Conservation (phyloP, 2,797 vertebrate genomes). For the Liasis olivaceus region DNA sequence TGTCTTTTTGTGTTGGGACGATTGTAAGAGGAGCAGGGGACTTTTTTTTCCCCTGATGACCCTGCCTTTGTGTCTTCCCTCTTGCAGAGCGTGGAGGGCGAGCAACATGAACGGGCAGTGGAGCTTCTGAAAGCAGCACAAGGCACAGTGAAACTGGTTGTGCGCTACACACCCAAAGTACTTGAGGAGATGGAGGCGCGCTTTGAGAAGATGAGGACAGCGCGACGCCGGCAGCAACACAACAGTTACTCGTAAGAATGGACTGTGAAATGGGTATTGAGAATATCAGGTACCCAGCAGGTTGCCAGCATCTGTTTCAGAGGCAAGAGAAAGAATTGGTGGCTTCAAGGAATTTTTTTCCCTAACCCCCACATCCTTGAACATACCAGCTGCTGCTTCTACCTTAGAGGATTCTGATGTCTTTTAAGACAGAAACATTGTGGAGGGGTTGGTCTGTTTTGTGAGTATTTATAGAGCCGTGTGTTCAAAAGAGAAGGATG, state of each 20-base stretch:
- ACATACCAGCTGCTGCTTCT: background rate
- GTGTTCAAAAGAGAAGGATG: background rate
- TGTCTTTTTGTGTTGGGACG: background rate
- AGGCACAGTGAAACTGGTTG: conserved; percentile 89
- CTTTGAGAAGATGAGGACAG: conserved; percentile 92
- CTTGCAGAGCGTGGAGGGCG: conserved; percentile 87
- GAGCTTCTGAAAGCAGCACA: conserved; percentile 92
- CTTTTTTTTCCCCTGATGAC: too few species aligned
- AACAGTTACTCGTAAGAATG: conserved; percentile 88
- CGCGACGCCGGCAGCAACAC: conserved; percentile 89
- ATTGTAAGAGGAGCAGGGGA: background rate
- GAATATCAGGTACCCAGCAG: background rate
- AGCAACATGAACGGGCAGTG: conserved; percentile 92
- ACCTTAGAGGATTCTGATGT: background rate
- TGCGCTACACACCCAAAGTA: conserved; percentile 90
- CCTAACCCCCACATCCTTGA: background rate
- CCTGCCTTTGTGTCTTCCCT: background rate
- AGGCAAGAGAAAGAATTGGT: background rate
- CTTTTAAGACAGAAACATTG: background rate
- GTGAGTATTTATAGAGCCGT: background rate
- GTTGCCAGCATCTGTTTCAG: background rate
- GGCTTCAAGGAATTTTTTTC: background rate
- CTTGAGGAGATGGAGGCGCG: conserved; percentile 95
- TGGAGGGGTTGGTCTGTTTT: background rate
- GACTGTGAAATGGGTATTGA: background rate